phyloP scores from a whole-genome alignment of 2,888 invertebrate species.

The Diarsia dahlii region DNA sequence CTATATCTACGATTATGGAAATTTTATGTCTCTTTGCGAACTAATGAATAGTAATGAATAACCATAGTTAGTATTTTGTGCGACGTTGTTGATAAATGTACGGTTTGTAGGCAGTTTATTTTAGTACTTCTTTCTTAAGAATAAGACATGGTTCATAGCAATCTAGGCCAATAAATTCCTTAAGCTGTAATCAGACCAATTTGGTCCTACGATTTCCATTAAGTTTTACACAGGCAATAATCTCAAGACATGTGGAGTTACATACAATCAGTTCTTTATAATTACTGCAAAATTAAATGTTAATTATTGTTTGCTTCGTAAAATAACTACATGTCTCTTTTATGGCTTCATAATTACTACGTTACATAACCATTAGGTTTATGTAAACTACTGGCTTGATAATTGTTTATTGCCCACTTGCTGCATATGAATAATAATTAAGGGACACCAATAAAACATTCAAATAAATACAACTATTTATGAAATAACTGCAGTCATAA shows the following conservation, averaged over 20 bases:
- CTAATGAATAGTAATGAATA: slow-evolving; percentile 78
- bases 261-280: slow-evolving; percentile 55
- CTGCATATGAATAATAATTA: slow-evolving; percentile 44
- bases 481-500: slow-evolving; percentile 11
- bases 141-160: slow-evolving; percentile 56
- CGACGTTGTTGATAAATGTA: slow-evolving; percentile 72
- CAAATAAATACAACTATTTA: slow-evolving; percentile 31
- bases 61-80: slow-evolving; percentile 68
- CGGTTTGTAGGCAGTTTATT: slow-evolving; percentile 68
- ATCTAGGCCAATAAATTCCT: slow-evolving; percentile 49
- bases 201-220: slow-evolving; percentile 62
- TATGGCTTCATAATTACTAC: slow-evolving; percentile 61
- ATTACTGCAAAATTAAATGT: slow-evolving; percentile 51
- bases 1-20: slow-evolving; percentile 73
- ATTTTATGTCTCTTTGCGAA: slow-evolving; percentile 72
- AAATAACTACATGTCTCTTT: slow-evolving; percentile 61
- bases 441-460: slow-evolving; percentile 39
- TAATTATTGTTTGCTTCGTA: slow-evolving; percentile 63
- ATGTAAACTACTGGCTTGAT: slow-evolving; percentile 45
- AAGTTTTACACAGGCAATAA: slow-evolving; percentile 60
- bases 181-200: slow-evolving; percentile 55
- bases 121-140: slow-evolving; percentile 62
- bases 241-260: slow-evolving; percentile 64
- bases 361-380: slow-evolving; percentile 41
- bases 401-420: slow-evolving; percentile 52